These are phyloP conservation scores for Cerastis rubricosa DNA, from an alignment of 2,888 invertebrate species.

Conservation along the genomic window DNA sequence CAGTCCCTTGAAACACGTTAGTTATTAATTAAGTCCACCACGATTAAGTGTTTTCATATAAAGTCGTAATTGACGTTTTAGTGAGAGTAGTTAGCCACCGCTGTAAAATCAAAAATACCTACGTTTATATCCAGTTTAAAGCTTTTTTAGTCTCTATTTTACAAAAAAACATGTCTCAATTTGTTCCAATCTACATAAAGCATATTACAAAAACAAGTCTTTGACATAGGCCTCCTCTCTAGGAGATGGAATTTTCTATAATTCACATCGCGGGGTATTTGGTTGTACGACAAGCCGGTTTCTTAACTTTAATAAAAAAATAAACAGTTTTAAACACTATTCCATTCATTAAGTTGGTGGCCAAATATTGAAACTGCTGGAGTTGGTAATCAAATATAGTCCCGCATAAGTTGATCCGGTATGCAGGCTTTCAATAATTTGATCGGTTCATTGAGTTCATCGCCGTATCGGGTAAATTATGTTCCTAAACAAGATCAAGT, in stretches of 20 bases:
- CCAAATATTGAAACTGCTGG: neutral
- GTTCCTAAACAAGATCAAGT: neutral
- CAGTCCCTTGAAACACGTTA: neutral
- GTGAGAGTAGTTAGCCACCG: neutral
- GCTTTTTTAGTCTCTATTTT: no score
- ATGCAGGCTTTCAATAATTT: neutral
- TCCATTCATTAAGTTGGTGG: no score
- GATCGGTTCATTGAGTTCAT: neutral
- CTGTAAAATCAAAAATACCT: neutral
- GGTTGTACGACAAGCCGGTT: no score
- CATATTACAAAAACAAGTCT: no score
- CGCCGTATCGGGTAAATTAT: neutral
- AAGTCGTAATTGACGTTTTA: neutral
- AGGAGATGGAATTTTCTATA: no score
- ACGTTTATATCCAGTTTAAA: neutral
- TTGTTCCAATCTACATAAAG: no score
- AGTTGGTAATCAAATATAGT: neutral
- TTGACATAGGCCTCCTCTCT: no score
- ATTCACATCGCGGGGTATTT: no score
- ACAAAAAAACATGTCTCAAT: no score
- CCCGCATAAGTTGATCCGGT: neutral
- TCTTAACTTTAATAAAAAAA: no score
- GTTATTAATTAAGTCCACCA: neutral
- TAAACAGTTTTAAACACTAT: no score
- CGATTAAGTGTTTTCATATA: neutral